Conservation (phyloP, 2,888 invertebrate genomes). For the Archaeoteleia sp. region DNA sequence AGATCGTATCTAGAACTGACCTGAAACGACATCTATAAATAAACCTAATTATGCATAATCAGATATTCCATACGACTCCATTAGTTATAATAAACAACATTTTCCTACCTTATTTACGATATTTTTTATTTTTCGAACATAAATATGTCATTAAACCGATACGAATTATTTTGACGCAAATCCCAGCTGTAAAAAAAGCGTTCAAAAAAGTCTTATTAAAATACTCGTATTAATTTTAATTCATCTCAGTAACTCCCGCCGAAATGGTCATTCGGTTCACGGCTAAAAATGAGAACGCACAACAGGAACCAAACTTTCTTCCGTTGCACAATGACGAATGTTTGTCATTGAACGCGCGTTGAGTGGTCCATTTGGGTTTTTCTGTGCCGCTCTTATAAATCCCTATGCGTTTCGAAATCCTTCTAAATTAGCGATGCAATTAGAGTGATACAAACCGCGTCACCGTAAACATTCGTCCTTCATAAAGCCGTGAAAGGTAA, state of each 20-base stretch:
- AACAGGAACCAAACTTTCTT: conserved; percentile 52
- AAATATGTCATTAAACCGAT: too few species aligned
- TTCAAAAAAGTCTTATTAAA: too few species aligned
- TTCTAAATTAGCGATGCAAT: conserved; percentile 6
- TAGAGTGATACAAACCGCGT: conserved; percentile 22
- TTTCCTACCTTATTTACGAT: too few species aligned
- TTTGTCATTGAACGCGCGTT: conserved; percentile 21
- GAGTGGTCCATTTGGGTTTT: conserved; percentile 26
- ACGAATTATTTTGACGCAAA: too few species aligned
- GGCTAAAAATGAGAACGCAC: conserved; percentile 46
- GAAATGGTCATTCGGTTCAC: conserved; percentile 29
- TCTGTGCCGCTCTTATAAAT: neutral
- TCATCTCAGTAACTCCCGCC: neutral
- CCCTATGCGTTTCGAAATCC: conserved; percentile 8
- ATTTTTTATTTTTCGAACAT: too few species aligned
- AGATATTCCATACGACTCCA: too few species aligned
- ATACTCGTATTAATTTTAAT: too few species aligned
- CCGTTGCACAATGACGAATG: conserved; percentile 43
- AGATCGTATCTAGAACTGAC: too few species aligned
- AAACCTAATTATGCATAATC: too few species aligned
- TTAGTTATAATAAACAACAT: too few species aligned
- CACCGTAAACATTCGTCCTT: conserved; percentile 33
- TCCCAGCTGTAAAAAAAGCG: too few species aligned
- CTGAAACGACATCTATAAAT: too few species aligned
- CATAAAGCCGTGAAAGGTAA: conserved; percentile 36